Base-by-base conservation (phyloP, 2,113 vertebrate species). In the Neodon shergylaensis region DNA sequence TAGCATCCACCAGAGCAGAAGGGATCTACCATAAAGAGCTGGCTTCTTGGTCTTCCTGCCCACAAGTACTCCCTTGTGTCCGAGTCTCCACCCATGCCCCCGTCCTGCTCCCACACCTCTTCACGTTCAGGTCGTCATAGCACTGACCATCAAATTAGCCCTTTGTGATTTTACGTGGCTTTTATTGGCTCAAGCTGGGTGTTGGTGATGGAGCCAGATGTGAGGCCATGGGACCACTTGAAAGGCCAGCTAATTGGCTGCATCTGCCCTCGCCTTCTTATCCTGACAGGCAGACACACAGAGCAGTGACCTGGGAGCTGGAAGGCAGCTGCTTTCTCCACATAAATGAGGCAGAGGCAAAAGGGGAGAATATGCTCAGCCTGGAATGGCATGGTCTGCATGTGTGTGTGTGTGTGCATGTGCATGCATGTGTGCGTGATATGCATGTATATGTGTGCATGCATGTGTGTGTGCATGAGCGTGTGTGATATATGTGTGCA, bases 251-350 rank as follows among this genome's bases (percentile, higher is more conserved):
- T 99, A 99, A 91, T 91, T 91, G 88, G 98, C 98, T 98, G 98
- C 98, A 97, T 99, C 98, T 99, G 98, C 97, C 94, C 96, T 92
- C 78, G 96, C 97, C 95, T 98, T 98, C 98, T 99, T 99, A 99
- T 99, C 99, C 98, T 97, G 97, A 99, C 98, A 97, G 97, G 97
- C 97, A 95, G 98, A 97, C 97, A 98, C 98, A 97, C 97, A 95
- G 94, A 95, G 85, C 0, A 5, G 73, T 98, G 98, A 98, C 98
- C 98, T 70, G 93, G 97, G 98, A 96, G 98, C 97, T 85, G 95
- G 94, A 97, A 97, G 96, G 94, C 93, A 96, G 97, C 42, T 95
- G 98, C 98, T 98, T 98, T 95, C 95, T 95, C 95, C 77, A 96
- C 96, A 94, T 88, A 85, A 97, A 98, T 0, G 88, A 94, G 89